Percentiles rank a stretch among this genome's conserved stretches.
These are phyloP conservation scores for Andrena bucephala DNA, from an alignment of 2,888 invertebrate genomes.

Conservation along the genomic window DNA sequence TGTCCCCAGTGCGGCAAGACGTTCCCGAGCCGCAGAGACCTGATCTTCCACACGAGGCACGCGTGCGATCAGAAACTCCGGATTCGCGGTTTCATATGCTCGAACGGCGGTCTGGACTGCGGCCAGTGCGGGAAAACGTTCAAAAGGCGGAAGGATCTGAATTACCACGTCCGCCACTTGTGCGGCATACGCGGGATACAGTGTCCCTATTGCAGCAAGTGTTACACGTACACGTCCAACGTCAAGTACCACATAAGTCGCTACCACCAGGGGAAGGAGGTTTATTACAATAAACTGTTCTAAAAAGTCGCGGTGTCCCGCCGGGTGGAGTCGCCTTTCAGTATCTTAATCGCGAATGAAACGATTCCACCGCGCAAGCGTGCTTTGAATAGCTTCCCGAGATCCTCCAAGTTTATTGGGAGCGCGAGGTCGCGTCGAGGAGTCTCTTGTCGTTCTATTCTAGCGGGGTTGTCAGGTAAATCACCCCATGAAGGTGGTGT, in stretches of 20 bases:
- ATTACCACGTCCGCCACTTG: slow-evolving; percentile 75
- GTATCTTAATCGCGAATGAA: background rate
- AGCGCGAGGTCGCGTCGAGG: too few species aligned
- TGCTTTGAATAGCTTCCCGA: too few species aligned
- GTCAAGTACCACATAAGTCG: slow-evolving; percentile 71
- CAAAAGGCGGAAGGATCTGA: slow-evolving; percentile 71
- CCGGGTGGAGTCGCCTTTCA: background rate
- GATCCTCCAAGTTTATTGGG: too few species aligned
- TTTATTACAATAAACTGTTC: slow-evolving; percentile 64
- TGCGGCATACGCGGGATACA: slow-evolving; percentile 83
- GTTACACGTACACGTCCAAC: slow-evolving; percentile 67
- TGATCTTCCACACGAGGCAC: slow-evolving; percentile 48
- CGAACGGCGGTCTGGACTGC: slow-evolving; percentile 53
- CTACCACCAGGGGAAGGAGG: slow-evolving; percentile 63
- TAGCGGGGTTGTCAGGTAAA: too few species aligned
- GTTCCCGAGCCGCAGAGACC: slow-evolving; percentile 41
- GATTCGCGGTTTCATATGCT: slow-evolving; percentile 19
- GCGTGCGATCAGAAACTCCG: slow-evolving; percentile 44
- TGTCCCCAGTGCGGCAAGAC: slow-evolving; percentile 48
- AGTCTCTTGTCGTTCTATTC: too few species aligned
- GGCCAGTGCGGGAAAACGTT: slow-evolving; percentile 82
- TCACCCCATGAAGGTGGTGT: too few species aligned
- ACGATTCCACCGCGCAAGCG: background rate
- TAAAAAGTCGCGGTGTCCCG: slow-evolving; percentile 11
- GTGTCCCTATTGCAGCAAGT: slow-evolving; percentile 82